Conservation (phyloP, 2,113 vertebrate species). For the Nematolebias whitei region DNA sequence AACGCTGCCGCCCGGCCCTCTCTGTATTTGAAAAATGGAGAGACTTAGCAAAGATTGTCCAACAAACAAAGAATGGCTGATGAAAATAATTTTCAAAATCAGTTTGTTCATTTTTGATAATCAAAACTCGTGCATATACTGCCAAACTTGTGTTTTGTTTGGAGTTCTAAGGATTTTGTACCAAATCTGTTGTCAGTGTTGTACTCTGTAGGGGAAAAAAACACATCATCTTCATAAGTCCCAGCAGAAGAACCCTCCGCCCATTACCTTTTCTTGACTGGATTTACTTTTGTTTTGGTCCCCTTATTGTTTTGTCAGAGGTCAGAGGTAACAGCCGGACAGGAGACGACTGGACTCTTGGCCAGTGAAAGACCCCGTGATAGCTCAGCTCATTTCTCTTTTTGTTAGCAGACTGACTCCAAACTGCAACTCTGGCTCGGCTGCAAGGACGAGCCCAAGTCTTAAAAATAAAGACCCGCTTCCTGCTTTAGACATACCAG, state of each 20-base stretch:
- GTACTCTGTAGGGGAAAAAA: not conserved
- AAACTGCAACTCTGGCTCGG: constrained; percentile 83
- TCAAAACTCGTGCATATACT: no score
- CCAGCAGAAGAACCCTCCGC: not conserved
- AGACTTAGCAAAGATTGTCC: not conserved
- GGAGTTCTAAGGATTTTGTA: no score
- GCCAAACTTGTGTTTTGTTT: no score
- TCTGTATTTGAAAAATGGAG: not conserved
- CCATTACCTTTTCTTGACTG: constrained; percentile 1
- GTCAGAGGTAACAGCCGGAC: constrained; percentile 14
- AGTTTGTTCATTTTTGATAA: no score
- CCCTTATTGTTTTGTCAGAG: constrained; percentile 30
- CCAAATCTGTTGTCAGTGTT: no score
- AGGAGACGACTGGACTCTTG: constrained; percentile 26
- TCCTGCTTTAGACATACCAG: constrained; percentile 93
- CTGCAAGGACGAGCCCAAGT: constrained; percentile 87
- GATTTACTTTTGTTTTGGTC: not conserved
- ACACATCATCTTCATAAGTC: no score
- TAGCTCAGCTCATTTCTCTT: constrained; percentile 64
- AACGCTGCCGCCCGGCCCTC: constrained; percentile 1
- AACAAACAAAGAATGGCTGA: not conserved
- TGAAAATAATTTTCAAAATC: not conserved
- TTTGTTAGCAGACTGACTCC: constrained; percentile 85
- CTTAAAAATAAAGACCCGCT: constrained; percentile 93
- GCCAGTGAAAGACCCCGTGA: constrained; percentile 26